Evolutionary conservation across 23 tunicate genomes (phyloP).

Genomic region (Styela plicata): DNA sequence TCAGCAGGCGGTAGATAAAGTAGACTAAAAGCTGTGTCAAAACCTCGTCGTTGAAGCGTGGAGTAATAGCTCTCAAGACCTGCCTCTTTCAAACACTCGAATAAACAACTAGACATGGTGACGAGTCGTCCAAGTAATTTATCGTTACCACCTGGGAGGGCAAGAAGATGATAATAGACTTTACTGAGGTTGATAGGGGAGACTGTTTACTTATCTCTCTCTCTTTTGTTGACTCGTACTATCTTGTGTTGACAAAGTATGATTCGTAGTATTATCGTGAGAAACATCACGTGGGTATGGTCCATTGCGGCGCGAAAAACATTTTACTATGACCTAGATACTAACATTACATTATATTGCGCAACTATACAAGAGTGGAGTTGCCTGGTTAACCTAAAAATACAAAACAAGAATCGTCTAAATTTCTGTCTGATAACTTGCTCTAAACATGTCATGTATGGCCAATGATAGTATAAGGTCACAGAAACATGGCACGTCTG

Average conservation of each 20-base stretch:
- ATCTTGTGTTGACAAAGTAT: not conserved
- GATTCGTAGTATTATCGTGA: not conserved
- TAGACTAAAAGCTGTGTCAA: constrained; percentile 24
- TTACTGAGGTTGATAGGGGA: not conserved
- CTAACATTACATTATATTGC: not conserved
- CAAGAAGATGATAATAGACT: not conserved
- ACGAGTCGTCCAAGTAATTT: not conserved
- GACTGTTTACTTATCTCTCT: not conserved
- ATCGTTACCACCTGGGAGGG: not conserved
- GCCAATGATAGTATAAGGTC: too few relatives aligned
- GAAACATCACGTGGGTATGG: not conserved
- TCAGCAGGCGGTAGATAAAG: constrained; percentile 21
- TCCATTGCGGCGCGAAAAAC: not conserved
- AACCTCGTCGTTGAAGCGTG: constrained; percentile 9
- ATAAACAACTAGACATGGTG: constrained; percentile 32
- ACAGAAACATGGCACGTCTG: too few relatives aligned
- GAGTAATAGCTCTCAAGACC: constrained; percentile 25
- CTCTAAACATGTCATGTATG: too few relatives aligned
- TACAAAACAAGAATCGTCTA: not conserved
- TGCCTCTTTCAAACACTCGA: constrained; percentile 33
- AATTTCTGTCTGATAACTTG: too few relatives aligned
- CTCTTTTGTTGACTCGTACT: not conserved
- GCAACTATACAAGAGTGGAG: not conserved
- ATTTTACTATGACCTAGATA: not conserved
- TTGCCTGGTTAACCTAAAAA: not conserved